These are phyloP conservation scores for Drosophila pandora DNA, from an alignment of 1,140 invertebrate species.

Conservation along the genomic window DNA sequence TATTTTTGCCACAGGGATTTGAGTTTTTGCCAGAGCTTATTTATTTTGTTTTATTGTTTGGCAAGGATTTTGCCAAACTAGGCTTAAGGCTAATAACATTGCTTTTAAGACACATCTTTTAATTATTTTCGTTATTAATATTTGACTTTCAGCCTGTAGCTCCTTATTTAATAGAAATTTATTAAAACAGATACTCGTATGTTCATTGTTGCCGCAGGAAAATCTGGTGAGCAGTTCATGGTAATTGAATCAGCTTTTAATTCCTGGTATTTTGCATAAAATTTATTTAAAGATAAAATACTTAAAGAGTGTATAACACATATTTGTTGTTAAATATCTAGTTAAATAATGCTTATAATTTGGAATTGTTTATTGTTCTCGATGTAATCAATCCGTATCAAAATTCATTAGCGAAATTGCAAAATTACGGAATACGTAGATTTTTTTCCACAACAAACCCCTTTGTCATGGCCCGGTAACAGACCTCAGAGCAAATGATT, in stretches of 20 bases:
- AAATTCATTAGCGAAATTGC: not conserved
- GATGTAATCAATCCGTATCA: not conserved
- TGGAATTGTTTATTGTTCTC: not conserved
- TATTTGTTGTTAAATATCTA: too few species aligned
- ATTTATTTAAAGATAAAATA: not conserved
- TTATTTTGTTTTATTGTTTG: not conserved
- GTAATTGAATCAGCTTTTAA: not conserved
- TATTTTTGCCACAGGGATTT: conserved; percentile 49
- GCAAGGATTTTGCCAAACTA: not conserved
- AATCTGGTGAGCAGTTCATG: not conserved
- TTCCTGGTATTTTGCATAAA: not conserved
- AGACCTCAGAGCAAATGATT: conserved; percentile 31
- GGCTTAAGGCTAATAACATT: conserved; percentile 1
- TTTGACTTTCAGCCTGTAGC: not conserved
- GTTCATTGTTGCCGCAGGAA: not conserved
- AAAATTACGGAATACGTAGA: not conserved
- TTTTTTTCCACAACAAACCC: not conserved
- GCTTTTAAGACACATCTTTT: not conserved
- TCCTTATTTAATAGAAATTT: not conserved
- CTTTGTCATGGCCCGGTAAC: conserved; percentile 1
- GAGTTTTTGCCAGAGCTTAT: conserved; percentile 16
- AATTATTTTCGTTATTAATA: not conserved
- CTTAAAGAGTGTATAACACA: not conserved
- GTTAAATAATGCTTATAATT: too few species aligned
- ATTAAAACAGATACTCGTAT: too few species aligned